Evolutionary conservation across 2,888 invertebrate species (phyloP).

Genomic region (Sthenelais limicola): DNA sequence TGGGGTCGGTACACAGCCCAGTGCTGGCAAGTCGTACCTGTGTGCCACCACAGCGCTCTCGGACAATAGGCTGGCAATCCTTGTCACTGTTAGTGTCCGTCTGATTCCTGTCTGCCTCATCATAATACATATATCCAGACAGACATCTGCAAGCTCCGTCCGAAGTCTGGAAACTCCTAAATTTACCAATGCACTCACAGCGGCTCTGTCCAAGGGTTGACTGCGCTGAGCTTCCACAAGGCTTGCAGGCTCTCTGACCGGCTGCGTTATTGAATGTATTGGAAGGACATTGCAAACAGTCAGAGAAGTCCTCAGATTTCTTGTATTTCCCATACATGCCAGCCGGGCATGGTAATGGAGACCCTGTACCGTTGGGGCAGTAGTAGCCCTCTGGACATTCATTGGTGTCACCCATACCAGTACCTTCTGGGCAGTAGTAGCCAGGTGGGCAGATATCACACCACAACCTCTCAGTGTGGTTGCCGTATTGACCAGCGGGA

Average conservation of each 20-base stretch:
- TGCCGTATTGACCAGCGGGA: conserved; percentile 66
- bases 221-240: conserved; percentile 64
- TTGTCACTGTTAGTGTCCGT: conserved; percentile 46
- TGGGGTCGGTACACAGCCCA: conserved; percentile 56
- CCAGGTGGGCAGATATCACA: conserved; percentile 67
- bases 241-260: conserved; percentile 59
- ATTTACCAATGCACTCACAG: conserved; percentile 64
- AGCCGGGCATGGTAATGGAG: conserved; percentile 57
- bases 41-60: conserved; percentile 56
- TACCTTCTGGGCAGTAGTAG: conserved; percentile 68
- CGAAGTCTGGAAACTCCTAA: conserved; percentile 62
- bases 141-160: conserved; percentile 63
- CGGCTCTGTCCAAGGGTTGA: conserved; percentile 53
- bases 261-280: conserved; percentile 58
- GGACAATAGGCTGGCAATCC: conserved; percentile 65
- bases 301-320: conserved; percentile 52
- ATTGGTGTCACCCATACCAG: conserved; percentile 50
- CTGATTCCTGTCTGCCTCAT: conserved; percentile 55
- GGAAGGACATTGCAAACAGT: conserved; percentile 60
- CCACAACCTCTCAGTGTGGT: conserved; percentile 58
- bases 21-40: conserved; percentile 55
- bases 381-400: conserved; percentile 50
- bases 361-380: conserved; percentile 57
- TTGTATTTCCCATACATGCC: conserved; percentile 59
- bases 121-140: conserved; percentile 64